A percentile compares a stretch with the other conserved stretches of the same genome.
phyloP scores from a whole-genome alignment of 2,888 invertebrate species.

The Apotomis betuletana region DNA sequence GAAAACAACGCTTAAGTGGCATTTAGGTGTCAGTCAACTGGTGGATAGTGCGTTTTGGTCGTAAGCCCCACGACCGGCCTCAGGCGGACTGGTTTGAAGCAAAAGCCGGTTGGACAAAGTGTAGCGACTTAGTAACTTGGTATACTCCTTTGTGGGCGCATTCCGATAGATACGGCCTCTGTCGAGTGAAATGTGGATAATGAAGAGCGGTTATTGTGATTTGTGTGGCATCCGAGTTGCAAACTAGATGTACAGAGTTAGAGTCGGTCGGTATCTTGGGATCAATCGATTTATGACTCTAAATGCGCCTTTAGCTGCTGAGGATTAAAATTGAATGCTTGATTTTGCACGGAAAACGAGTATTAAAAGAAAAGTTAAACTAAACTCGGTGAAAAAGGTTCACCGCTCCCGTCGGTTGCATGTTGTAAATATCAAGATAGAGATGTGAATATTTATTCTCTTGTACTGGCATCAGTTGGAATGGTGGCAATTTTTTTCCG shows the following conservation, averaged over 20 bases:
- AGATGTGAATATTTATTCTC: constrained; percentile 32
- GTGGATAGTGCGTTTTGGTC: constrained; percentile 67
- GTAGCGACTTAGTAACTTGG: constrained; percentile 74
- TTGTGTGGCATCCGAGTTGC: constrained; percentile 71
- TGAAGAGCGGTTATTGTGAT: constrained; percentile 80
- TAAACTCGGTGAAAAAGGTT: constrained; percentile 23
- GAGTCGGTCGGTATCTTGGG: constrained; percentile 47
- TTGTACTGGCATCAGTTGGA: constrained; percentile 26
- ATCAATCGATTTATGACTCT: constrained; percentile 54
- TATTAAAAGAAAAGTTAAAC: constrained; percentile 33
- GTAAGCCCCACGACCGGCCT: constrained; percentile 51
- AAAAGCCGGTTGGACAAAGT: constrained; percentile 78
- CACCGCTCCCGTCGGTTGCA: constrained; percentile 19
- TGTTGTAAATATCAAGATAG: constrained; percentile 37
- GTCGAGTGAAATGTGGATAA: constrained; percentile 76
- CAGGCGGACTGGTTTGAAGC: constrained; percentile 62
- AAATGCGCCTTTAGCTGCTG: constrained; percentile 19
- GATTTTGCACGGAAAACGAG: constrained; percentile 18
- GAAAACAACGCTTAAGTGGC: constrained; percentile 77
- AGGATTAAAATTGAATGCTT: constrained; percentile 24
- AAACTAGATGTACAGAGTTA: constrained; percentile 57
- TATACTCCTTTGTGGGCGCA: constrained; percentile 78
- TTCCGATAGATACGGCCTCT: constrained; percentile 78
- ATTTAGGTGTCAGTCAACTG: constrained; percentile 82
- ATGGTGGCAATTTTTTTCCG: constrained; percentile 27